Evolutionary conservation across 2,888 invertebrate genomes (phyloP), one percentile per base, ranked within the genome.

Genomic region (Ligdia adustata): DNA sequence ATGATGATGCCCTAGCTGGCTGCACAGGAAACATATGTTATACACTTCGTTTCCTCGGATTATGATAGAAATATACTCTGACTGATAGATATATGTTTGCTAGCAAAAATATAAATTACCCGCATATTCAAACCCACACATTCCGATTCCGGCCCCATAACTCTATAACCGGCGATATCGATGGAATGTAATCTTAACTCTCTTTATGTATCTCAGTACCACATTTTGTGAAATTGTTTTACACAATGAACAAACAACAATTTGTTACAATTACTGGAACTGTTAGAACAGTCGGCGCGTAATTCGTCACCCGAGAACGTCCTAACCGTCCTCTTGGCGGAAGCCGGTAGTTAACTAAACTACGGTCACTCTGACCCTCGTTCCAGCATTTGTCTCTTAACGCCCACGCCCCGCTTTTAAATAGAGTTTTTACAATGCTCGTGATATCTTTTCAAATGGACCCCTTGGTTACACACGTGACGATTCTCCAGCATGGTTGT

Each of bases 291-390:
- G 52, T 34, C 24, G 37, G 29, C 33, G 28, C 11, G 37, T 57
- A 57, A 62, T 66, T 69, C 75, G 78, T 74, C 79, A 57, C 69
- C 65, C 62, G 54, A 56, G 62, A 59, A 41, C 57, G 47, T 49
- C 55, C 60, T 67, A 66, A 70, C 69, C 68, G 65, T 54, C 65
- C 68, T 66, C 72, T 74, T 72, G 69, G 66, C 88, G 88, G 88
- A 89, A 87, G 86, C 81, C 62, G 67, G 72, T 78, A 85, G 87
- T 89, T 89, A 85, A 82, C 75, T 75, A 76, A 82, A 81, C 78
- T 75, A 75, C 82, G 83, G 86, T 85, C 84, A 87, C 74, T 71
- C 71, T 76, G 80, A 73, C 79, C 82, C 76, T 74, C 69, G 64
- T 62, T 43, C 58, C 53, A 64, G 64, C 79, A 79, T 76, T 76